Base-by-base conservation (phyloP, 2,888 invertebrate species). In the Dorcus parallelipipedus region DNA sequence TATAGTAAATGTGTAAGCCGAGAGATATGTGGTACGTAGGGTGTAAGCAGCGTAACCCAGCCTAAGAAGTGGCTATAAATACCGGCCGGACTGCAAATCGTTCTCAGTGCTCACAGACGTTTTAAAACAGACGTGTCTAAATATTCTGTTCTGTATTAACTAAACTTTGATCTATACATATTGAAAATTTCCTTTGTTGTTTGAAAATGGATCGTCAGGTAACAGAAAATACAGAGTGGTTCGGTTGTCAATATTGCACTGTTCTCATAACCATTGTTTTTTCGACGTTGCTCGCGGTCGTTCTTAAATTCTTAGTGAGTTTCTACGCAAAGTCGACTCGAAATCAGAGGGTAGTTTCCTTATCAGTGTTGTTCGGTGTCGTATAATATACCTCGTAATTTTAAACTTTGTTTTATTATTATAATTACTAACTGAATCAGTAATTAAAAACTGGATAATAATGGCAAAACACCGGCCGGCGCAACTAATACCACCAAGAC, bases 31-130 rank as follows among this genome's bases (percentile, higher is more conserved):
- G 58, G 63, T 58, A 58, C 54, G 63, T 67, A 68, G 71, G 71
- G 71, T 71, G 71, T 69, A 64, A 64, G 57, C 64, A 64, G 66
- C 69, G 70, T 63, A 58, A 49, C 72, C 73, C 69, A 73, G 72
- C 73, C 72, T 69, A 73, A 73, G 72, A 73, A 69, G 66, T 66
- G 64, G 68, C 75, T 75, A 75, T 75, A 75, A 75, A 75, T 75
- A 75, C 73, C 62, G 65, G 65, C 60, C 69, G 65, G 59, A 64
- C 62, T 65, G 69, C 69, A 71, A 66, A 69, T 68, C 71, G 65
- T 69, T 69, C 73, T 71, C 74, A 73, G 75, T 73, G 65, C 63
- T 58, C 60, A 62, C 56, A 62, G 64, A 62, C 62, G 62, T 61
- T 64, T 62, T 64, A 62, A 62, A 59, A 59, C 60, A 62, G 56